Conservation (phyloP, 2,113 vertebrate genomes). For the Prinia subflava region DNA sequence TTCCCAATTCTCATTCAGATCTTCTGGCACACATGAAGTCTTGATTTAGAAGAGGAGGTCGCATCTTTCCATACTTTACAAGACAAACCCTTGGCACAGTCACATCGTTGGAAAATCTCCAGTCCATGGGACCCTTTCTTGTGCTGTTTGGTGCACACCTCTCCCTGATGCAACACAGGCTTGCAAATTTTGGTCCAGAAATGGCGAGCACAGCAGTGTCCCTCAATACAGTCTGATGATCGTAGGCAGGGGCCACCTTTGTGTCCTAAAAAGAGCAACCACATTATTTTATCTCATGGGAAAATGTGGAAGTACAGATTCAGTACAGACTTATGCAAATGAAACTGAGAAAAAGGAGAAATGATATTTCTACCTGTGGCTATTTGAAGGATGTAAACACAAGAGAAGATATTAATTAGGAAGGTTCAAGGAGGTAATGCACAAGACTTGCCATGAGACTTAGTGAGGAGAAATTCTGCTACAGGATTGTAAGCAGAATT, state of each 20-base stretch:
- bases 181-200: slow-evolving; percentile 99
- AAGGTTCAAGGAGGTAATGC: not conserved
- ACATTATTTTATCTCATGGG: not conserved
- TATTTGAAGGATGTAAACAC: not conserved
- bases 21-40: slow-evolving; percentile 96
- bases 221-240: slow-evolving; percentile 89
- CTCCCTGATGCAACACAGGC: slow-evolving; percentile 89
- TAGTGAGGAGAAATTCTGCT: not conserved
- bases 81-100: slow-evolving; percentile 93
- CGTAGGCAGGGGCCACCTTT: slow-evolving; percentile 90
- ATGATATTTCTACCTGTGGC: not conserved
- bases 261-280: slow-evolving; percentile 75
- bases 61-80: slow-evolving; percentile 99
- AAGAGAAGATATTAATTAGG: not conserved
- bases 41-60: slow-evolving; percentile 93
- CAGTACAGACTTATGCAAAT: not conserved
- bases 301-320: not conserved
- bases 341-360: not conserved
- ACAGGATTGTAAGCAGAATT: not conserved
- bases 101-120: slow-evolving; percentile 95
- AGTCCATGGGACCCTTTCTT: slow-evolving; percentile 91
- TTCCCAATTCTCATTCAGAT: slow-evolving; percentile 73
- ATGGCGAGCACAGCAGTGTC: slow-evolving; percentile 92
- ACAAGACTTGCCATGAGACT: not conserved
- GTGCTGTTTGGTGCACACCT: slow-evolving; percentile 92